Conservation (phyloP, 2,797 vertebrate genomes). For the Bradypus variegatus region DNA sequence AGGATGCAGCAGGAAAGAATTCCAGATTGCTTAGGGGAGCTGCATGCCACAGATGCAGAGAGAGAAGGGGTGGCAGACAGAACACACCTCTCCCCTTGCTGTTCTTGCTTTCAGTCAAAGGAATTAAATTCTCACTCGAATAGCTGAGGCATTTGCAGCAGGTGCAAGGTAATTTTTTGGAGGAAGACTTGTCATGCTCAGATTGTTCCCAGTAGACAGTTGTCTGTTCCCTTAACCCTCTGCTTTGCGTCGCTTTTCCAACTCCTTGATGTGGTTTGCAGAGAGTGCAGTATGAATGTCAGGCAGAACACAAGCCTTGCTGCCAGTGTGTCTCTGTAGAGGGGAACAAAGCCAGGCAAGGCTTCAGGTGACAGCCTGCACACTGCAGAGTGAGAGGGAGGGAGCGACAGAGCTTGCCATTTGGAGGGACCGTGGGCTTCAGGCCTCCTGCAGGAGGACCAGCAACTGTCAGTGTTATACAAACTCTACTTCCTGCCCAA, state of each 20-base stretch:
- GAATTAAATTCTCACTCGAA: not conserved
- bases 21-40: rapidly evolving
- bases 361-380: constrained; percentile 30
- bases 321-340: not conserved
- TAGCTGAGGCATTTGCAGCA: not conserved
- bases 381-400: rapidly evolving
- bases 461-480: constrained; percentile 30
- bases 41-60: rapidly evolving
- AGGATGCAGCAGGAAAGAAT: too few relatives aligned
- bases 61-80: rapidly evolving
- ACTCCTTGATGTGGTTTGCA: not conserved
- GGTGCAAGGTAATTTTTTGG: not conserved
- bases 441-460: not conserved
- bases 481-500: not conserved
- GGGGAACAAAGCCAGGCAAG: constrained; percentile 22
- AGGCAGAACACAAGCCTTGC: not conserved
- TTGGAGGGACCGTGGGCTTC: constrained; percentile 37
- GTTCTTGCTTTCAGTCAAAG: not conserved
- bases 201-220: not conserved
- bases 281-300: not conserved
- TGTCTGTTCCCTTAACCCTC: not conserved
- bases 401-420: not conserved
- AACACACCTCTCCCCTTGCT: too few relatives aligned
- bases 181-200: not conserved
- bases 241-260: not conserved